These are phyloP conservation scores for Polyommatus iphigenia DNA, from an alignment of 2,888 invertebrate genomes.

Conservation along the genomic window DNA sequence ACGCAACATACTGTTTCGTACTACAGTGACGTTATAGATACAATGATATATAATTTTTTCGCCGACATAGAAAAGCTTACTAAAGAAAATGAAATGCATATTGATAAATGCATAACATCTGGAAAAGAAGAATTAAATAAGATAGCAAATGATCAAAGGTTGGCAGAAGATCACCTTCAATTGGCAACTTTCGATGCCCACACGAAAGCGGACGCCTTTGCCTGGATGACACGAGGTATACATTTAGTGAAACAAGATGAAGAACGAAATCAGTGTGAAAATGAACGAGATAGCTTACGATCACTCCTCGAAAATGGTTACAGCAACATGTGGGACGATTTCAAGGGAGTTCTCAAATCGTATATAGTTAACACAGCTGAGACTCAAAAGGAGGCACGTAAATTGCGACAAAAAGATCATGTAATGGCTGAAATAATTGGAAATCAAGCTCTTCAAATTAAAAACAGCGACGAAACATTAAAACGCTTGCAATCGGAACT, in stretches of 20 bases:
- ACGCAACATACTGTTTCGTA: conserved; percentile 82
- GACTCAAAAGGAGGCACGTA: conserved; percentile 67
- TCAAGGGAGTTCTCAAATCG: conserved; percentile 62
- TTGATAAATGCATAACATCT: conserved; percentile 51
- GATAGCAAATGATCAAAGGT: conserved; percentile 56
- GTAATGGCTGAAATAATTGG: conserved; percentile 72
- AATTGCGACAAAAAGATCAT: conserved; percentile 66
- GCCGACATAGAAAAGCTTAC: conserved; percentile 59
- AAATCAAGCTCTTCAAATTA: conserved; percentile 67
- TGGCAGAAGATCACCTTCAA: conserved; percentile 69
- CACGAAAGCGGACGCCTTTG: conserved; percentile 58
- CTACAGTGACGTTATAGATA: conserved; percentile 82
- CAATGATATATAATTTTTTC: conserved; percentile 76
- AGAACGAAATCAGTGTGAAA: conserved; percentile 57
- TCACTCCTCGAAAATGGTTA: conserved; percentile 65
- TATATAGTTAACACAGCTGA: conserved; percentile 65
- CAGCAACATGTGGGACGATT: conserved; percentile 65
- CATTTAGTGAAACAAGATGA: conserved; percentile 70
- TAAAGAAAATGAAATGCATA: conserved; percentile 56
- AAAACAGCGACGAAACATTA: conserved; percentile 61
- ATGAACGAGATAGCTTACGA: conserved; percentile 61
- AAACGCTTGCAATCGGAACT: conserved; percentile 62
- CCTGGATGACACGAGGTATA: conserved; percentile 68
- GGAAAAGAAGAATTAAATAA: conserved; percentile 52
- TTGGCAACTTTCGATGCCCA: conserved; percentile 62